phyloP scores from a whole-genome alignment of 2,113 vertebrate species.

The Todiramphus saurophagus region DNA sequence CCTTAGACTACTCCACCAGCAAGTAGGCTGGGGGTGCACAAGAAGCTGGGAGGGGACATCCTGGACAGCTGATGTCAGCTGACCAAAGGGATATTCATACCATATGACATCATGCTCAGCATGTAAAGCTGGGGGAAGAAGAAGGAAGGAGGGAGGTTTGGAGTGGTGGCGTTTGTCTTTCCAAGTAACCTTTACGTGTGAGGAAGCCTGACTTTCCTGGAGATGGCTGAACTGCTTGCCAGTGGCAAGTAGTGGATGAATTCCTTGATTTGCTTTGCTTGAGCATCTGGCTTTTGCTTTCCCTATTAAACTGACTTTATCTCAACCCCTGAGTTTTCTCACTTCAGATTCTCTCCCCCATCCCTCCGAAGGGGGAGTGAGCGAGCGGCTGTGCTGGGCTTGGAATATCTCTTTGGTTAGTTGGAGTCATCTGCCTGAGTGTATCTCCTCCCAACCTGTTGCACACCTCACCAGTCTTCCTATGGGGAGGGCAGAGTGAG shows the following conservation, averaged over 20 bases:
- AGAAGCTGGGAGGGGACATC: not conserved
- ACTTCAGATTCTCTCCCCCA: not conserved
- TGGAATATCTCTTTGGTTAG: not conserved
- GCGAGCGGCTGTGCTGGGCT: not conserved
- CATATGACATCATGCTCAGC: not conserved
- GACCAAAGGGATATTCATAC: not conserved
- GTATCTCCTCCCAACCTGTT: not conserved
- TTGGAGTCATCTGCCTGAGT: not conserved
- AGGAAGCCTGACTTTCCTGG: not conserved
- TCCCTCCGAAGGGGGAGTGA: not conserved
- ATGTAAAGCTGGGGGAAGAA: not conserved
- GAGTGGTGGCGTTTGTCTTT: not conserved
- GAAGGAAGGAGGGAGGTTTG: not conserved
- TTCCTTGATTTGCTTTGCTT: not conserved
- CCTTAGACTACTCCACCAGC: fast-evolving
- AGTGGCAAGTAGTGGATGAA: not conserved
- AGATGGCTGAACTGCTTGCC: not conserved
- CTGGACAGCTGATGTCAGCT: not conserved
- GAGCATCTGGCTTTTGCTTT: fast-evolving
- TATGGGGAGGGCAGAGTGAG: not conserved
- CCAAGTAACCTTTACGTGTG: fast-evolving
- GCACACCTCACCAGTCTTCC: fast-evolving
- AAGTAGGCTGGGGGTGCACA: not conserved
- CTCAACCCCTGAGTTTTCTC: not conserved
- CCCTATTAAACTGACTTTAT: not conserved